A percentile compares a stretch with the other conserved stretches of the same genome.
Evolutionary conservation across 2,888 invertebrate species (phyloP).

Genomic region (Cerceris rybyensis): DNA sequence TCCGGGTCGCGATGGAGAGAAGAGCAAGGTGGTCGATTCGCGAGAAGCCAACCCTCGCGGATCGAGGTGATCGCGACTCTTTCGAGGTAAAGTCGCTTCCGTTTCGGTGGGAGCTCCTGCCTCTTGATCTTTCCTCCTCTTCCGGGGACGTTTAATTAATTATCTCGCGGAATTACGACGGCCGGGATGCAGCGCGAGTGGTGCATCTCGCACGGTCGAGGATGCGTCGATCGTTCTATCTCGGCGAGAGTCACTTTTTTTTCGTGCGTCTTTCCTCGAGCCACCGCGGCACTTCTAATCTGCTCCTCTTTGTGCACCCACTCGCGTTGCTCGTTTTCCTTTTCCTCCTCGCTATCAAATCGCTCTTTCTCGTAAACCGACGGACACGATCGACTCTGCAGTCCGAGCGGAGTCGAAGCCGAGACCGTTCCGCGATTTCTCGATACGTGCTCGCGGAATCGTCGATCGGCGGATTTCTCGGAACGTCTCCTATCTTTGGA

Average conservation of each 20-base stretch:
- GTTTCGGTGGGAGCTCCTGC: constrained; percentile 5
- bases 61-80: constrained; percentile 31
- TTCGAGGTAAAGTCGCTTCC: constrained; percentile 48
- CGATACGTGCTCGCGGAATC: neutral
- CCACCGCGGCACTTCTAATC: constrained; percentile 48
- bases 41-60: neutral
- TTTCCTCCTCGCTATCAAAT: constrained; percentile 26
- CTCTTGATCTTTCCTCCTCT: constrained; percentile 8
- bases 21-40: neutral
- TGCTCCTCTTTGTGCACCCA: constrained; percentile 41
- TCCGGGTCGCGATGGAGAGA: neutral
- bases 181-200: constrained; percentile 12
- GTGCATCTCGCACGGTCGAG: constrained; percentile 32
- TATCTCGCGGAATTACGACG: constrained; percentile 57
- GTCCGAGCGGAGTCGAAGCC: neutral
- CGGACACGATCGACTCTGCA: constrained; percentile 5
- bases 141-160: constrained; percentile 61
- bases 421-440: neutral
- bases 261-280: constrained; percentile 17
- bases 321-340: constrained; percentile 32
- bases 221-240: constrained; percentile 38
- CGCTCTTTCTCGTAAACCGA: neutral
- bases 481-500: neutral
- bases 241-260: constrained; percentile 3
- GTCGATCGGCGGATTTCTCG: neutral